Conservation (phyloP, 2,113 vertebrate genomes). For the Panthera tigris region DNA sequence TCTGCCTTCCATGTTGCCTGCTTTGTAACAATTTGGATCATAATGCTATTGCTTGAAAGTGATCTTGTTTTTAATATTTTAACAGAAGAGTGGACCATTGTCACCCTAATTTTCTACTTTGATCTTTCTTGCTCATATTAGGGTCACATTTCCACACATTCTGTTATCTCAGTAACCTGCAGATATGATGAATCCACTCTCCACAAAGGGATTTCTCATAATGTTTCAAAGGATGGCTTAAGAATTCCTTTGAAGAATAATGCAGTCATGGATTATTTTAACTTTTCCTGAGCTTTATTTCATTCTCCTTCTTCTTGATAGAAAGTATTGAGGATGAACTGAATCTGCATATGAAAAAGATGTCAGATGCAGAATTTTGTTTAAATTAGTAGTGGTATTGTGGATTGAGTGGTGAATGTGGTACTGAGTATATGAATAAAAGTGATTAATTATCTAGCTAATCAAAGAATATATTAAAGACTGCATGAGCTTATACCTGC, state of each 20-base stretch:
- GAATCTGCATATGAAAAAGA: constrained; percentile 34
- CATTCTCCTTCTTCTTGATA: not conserved
- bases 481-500: not conserved
- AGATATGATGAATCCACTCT: not conserved
- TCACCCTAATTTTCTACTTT: constrained; percentile 2
- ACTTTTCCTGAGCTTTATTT: constrained; percentile 41
- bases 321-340: not conserved
- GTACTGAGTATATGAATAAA: not conserved
- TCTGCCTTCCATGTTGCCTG: not conserved
- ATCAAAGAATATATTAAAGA: constrained; percentile 31
- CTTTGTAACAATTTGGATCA: not conserved
- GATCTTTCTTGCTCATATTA: not conserved
- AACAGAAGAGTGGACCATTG: not conserved
- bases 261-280: constrained; percentile 15
- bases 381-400: constrained; percentile 23
- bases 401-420: not conserved
- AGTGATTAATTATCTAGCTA: constrained; percentile 26
- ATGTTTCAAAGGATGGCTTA: constrained; percentile 21
- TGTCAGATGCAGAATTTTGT: not conserved
- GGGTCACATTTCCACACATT: not conserved
- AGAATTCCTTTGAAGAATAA: constrained; percentile 59
- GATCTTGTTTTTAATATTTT: constrained; percentile 2
- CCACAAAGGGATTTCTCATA: not conserved
- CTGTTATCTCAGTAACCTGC: not conserved
- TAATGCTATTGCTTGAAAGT: not conserved